A percentile compares a stretch with the other conserved stretches of the same genome.
Evolutionary conservation across 2,888 invertebrate species (phyloP).

Genomic region (Anthophora plumipes): DNA sequence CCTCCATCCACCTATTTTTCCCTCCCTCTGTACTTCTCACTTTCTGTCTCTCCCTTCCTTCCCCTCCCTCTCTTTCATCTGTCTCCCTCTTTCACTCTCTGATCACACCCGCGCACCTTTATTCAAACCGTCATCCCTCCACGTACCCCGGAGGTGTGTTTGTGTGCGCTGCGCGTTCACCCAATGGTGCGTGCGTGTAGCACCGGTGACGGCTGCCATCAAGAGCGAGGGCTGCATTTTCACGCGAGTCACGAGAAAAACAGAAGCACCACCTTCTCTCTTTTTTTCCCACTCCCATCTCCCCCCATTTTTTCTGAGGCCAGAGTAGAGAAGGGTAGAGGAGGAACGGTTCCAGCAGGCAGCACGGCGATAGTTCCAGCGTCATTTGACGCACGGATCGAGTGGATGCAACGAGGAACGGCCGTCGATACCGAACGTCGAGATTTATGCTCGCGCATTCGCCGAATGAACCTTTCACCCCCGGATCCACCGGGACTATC

Average conservation of each 20-base stretch:
- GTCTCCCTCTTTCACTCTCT: slow-evolving; percentile 7
- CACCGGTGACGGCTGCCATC: slow-evolving; percentile 20
- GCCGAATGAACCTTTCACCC: slow-evolving; percentile 40
- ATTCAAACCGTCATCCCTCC: background rate
- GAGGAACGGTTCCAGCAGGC: background rate
- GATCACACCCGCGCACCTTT: slow-evolving; percentile 30
- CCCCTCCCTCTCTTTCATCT: slow-evolving; percentile 7
- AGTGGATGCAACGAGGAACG: slow-evolving; percentile 35
- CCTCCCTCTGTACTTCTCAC: slow-evolving; percentile 22
- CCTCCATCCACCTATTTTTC: too few species aligned
- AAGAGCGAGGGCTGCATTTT: slow-evolving; percentile 24
- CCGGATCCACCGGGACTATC: slow-evolving; percentile 30
- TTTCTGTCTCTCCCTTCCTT: slow-evolving; percentile 24
- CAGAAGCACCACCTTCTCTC: slow-evolving; percentile 9
- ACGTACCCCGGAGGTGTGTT: too few species aligned
- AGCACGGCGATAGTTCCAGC: slow-evolving; percentile 40
- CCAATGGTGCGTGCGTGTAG: slow-evolving; percentile 3
- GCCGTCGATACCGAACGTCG: slow-evolving; percentile 30
- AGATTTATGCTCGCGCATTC: slow-evolving; percentile 49
- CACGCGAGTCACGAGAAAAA: slow-evolving; percentile 42
- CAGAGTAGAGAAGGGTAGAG: too few species aligned
- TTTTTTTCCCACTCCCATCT: too few species aligned
- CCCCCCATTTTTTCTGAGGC: too few species aligned
- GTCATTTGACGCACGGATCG: slow-evolving; percentile 42
- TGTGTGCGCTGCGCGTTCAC: background rate